Percentiles rank a stretch among this genome's conserved stretches.
Conservation (phyloP, 2,888 invertebrate genomes). For the Spilosoma lubricipeda region DNA sequence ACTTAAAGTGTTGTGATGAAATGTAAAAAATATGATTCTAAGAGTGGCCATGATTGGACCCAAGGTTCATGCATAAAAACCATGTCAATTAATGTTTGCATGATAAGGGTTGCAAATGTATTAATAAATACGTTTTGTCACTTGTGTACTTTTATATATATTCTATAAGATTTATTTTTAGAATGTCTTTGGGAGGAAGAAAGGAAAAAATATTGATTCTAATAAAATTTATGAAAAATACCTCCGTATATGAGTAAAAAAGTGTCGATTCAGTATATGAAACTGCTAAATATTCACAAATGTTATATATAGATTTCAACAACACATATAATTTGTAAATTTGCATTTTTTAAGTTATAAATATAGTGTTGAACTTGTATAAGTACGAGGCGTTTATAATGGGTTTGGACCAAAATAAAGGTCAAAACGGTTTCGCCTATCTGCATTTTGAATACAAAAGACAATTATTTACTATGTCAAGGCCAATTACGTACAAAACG, state of each 20-base stretch:
- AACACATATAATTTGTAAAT: neutral
- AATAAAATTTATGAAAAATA: neutral
- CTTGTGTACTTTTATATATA: neutral
- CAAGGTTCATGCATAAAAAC: constrained; percentile 23
- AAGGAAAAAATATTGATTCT: neutral
- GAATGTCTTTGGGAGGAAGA: neutral
- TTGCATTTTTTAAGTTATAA: constrained; percentile 19
- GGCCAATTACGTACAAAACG: constrained; percentile 43
- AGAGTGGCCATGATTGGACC: constrained; percentile 21
- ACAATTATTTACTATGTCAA: constrained; percentile 47
- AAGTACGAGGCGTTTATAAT: constrained; percentile 31
- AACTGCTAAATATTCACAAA: neutral
- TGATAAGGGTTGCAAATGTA: constrained; percentile 6
- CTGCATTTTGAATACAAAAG: constrained; percentile 42
- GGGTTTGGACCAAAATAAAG: constrained; percentile 33
- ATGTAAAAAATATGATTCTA: constrained; percentile 15
- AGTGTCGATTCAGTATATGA: too few relatives aligned
- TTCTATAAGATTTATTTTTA: neutral
- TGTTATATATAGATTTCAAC: neutral
- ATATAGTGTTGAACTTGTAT: constrained; percentile 21
- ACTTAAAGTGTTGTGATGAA: constrained; percentile 19
- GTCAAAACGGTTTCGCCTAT: constrained; percentile 30
- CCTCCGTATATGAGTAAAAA: too few relatives aligned
- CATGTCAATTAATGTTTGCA: constrained; percentile 18
- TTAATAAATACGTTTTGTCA: constrained; percentile 6